Base-by-base conservation (phyloP, 2,888 invertebrate species). In the Nymphalis urticae region DNA sequence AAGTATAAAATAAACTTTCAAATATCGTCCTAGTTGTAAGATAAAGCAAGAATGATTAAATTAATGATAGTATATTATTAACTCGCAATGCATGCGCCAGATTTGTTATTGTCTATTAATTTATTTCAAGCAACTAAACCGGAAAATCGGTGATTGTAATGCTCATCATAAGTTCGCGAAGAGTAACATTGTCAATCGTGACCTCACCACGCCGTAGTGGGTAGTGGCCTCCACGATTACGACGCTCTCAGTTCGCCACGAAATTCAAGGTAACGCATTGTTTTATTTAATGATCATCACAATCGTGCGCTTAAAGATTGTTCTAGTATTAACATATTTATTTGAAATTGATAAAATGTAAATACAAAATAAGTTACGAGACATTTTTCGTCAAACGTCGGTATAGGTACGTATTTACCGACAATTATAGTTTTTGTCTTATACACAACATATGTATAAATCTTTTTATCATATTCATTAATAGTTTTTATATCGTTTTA, bases 151-250 rank as follows among this genome's bases (percentile, higher is more conserved):
- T 32, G 32, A 17, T 16, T 54, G 17, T 54, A 5, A 42, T 21
- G 13, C 24, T 54, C 24, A 27, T 66, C 65, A 51, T 56, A 24
- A 24, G 19, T 60, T 27, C 36, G 61, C 42, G 47, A 72, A 62
- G 53, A 59, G 60, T 71, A 58, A 68, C 56, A 71, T 58, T 65
- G 51, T 70, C 66, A 68, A 59, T 54, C 59, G 56, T 73, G 73
- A 73, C 68, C 71, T 73, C 73, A 71, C 42, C 54, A 13, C 54
- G 27, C 68, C 71, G 48, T 64, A 73, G 64, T 62, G 62, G 71
- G 73, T 60, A 47, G 48, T 32, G 73, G 63, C 69, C 69, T 73
- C 51, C 51, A 50, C 5, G 19, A 16, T 62, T 51, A 42, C 27
- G 54, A 48, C 48, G 27, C 24, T 16, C 32, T 32, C 56, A 36